Conservation (phyloP, 1,140 invertebrate species). For the Heliconius congener region DNA sequence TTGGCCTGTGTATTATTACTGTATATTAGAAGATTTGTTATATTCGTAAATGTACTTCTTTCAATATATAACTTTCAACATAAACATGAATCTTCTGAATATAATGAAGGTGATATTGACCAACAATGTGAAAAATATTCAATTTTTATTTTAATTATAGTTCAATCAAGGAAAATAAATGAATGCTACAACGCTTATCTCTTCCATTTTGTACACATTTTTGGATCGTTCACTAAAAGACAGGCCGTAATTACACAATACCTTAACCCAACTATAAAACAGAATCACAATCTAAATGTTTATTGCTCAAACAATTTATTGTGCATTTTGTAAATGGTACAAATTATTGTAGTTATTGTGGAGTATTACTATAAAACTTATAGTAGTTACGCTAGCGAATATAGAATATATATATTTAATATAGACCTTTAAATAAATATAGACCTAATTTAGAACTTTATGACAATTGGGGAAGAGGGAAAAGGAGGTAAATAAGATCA, state of each 20-base stretch:
- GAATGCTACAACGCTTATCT: neutral
- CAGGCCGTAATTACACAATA: conserved; percentile 2
- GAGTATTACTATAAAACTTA: neutral
- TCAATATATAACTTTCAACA: too few species aligned
- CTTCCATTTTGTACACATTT: neutral
- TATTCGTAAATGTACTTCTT: too few species aligned
- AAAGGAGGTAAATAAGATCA: too few species aligned
- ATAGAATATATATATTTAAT: neutral
- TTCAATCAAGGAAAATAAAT: neutral
- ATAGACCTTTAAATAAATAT: too few species aligned
- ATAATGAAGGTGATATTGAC: too few species aligned
- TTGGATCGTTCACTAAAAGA: neutral
- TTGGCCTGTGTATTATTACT: too few species aligned
- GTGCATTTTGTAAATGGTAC: conserved; percentile 39
- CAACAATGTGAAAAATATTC: too few species aligned
- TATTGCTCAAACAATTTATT: conserved; percentile 30
- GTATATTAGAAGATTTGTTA: too few species aligned
- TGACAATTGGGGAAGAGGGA: too few species aligned
- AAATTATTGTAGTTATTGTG: neutral
- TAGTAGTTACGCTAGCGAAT: neutral
- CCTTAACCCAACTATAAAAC: conserved; percentile 15
- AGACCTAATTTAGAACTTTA: neutral
- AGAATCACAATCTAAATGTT: conserved; percentile 19
- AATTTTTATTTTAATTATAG: too few species aligned
- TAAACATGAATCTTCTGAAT: too few species aligned